Evolutionary conservation across 2,113 vertebrate genomes (phyloP).

Genomic region (Macroglossus sobrinus): DNA sequence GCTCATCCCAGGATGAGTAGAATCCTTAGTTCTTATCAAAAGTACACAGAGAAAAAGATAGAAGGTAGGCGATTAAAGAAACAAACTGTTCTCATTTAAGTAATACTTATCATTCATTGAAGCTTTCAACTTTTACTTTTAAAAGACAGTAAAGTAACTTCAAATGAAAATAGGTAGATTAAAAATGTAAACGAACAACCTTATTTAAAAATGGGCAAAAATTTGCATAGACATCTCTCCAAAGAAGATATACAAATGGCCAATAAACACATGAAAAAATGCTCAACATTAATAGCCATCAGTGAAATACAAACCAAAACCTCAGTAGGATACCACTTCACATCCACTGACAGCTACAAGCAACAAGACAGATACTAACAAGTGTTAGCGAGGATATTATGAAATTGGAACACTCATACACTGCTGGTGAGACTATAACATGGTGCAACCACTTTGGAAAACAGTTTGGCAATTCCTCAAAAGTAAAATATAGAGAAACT

Average conservation of each 20-base stretch:
- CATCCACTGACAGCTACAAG: background rate
- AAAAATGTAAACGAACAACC: background rate
- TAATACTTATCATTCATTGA: too few species aligned
- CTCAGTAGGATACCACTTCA: background rate
- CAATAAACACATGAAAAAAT: background rate
- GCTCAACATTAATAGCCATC: too few species aligned
- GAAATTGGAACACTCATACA: background rate
- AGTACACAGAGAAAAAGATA: too few species aligned
- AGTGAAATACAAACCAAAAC: background rate
- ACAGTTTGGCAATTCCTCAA: background rate
- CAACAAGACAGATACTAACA: background rate
- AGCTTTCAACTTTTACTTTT: background rate
- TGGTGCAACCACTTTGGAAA: background rate
- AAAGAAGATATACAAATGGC: background rate
- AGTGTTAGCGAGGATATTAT: background rate
- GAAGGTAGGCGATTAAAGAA: too few species aligned
- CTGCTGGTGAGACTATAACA: background rate
- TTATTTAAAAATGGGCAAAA: constrained; percentile 2
- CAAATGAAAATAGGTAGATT: background rate
- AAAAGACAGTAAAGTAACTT: background rate
- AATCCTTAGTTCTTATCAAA: too few species aligned
- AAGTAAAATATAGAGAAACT: background rate
- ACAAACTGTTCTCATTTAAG: too few species aligned
- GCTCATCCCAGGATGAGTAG: too few species aligned
- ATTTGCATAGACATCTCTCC: background rate